Evolutionary conservation across 1,140 invertebrate genomes (phyloP), one percentile per base, ranked within the genome.

Genomic region (Chironomus striatipennis): DNA sequence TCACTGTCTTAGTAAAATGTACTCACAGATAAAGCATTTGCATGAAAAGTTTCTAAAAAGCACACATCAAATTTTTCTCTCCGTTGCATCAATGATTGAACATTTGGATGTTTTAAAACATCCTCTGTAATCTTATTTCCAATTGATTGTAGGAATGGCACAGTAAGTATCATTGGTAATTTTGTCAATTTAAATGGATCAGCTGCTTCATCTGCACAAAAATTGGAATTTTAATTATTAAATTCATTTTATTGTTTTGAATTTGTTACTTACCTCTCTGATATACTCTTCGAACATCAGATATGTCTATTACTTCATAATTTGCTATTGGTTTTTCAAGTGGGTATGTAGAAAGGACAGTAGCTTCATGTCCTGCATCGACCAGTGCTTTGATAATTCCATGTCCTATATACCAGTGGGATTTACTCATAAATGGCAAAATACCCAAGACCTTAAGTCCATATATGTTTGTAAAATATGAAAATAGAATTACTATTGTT

Each of bases 391-490:
- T 81, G 0, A 85, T 72, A 74, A 85, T 74, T 0, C 81, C 79
- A 4, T 85, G 84, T 24, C 86, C 86, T 73, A 88, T 82, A 73
- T 85, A 82, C 73, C 84, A 87, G 76, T 89, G 88, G 70, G 88
- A 89, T 76, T 83, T 84, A 0, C 80, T 84, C 0, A 79, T 79
- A 4, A 85, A 80, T 0, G 84, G 83, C 73, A 87, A 83, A 1
- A 88, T 74, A 7, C 83, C 81, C 73, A 67, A 8, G 1, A 67
- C 64, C 18, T 67, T 67, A 20, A 20, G 7, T 17, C 64, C n/a
- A 67, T n/a, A 4, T 8, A 67, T 18, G 7, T 7, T 17, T 17
- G 15, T 20, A 8, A 67, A 5, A 18, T 8, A 7, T 43, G 43
- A 43, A 7, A 43, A 43, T 12, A 43, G 7, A 7, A 43, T n/a